Base-by-base conservation (phyloP, 1,140 invertebrate species). In the Zaprionus inermis region DNA sequence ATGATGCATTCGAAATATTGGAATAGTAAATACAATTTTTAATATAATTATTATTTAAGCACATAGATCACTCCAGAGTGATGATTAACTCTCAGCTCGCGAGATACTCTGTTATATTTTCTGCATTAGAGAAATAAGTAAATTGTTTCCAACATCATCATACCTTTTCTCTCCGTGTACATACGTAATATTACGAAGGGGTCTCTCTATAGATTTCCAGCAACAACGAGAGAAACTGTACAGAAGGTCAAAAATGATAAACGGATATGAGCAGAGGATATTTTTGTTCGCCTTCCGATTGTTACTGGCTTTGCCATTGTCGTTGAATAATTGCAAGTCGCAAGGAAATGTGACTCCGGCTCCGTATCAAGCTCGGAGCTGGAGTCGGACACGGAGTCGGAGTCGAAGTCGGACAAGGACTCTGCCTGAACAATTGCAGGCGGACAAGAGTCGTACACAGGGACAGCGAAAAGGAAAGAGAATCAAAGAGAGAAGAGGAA, bases 231-330 rank as follows among this genome's bases (percentile, higher is more conserved):
- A 77, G 44, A 77, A 74, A 76, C 41, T 55, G 70, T 71, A 78
- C 83, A 90, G 88, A 91, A 91, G 89, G 89, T 91, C 89, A 91
- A 89, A 91, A 91, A 91, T 91, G 89, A 91, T 91, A 91, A 91
- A 91, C 89, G 89, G 89, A 91, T 91, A 88, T 91, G 88, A 79
- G 74, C 20, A 81, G 76, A 91, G 88, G 84, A 88, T 85, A 81
- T 89, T 81, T 81, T 38, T 65, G 32, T 63, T 10, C 60, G 60
- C 20, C 49, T 57, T 77, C 59, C 66, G 76, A 79, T 81, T 80
- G 78, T 76, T 84, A 64, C 49, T 30, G 49, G 52, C 54, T 14
- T 57, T 68, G 44, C 55, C 68, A 72, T 81, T 82, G 78, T 79
- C 65, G 69, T 78, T 91, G 82, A 90, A 86, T 90, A 90, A 90